Evolutionary conservation across 1,140 invertebrate genomes (phyloP).

Genomic region (Nymphalis io): DNA sequence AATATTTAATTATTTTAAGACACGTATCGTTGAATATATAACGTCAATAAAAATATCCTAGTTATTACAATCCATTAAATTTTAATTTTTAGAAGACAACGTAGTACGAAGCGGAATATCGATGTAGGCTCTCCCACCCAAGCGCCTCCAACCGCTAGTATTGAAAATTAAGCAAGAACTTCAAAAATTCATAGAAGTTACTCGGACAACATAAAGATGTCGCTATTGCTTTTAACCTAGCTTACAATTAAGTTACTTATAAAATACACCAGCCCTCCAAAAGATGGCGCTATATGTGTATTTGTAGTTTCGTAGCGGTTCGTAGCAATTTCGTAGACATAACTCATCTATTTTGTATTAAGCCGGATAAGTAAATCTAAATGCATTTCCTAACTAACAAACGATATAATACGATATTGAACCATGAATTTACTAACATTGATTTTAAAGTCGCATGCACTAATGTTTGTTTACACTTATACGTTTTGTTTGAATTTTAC

Average conservation of each 20-base stretch:
- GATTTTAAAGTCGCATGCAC: not conserved
- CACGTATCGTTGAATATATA: not conserved
- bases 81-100: not conserved
- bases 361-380: not conserved
- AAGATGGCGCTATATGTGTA: constrained; percentile 26
- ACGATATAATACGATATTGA: too few species aligned
- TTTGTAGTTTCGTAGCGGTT: constrained; percentile 17
- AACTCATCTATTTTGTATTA: not conserved
- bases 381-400: too few species aligned
- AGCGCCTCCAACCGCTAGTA: constrained; percentile 8
- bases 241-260: not conserved
- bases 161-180: not conserved
- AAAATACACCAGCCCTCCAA: not conserved
- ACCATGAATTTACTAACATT: too few species aligned
- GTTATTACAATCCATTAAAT: constrained; percentile 20
- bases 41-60: constrained; percentile 9
- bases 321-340: constrained; percentile 19
- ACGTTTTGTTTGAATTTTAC: not conserved
- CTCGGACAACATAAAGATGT: constrained; percentile 9
- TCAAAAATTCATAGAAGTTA: not conserved
- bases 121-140: constrained; percentile 7
- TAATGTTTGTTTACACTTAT: too few species aligned
- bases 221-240: not conserved
- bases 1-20: too few species aligned
- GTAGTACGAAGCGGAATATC: constrained; percentile 12